These are phyloP conservation scores for Cisticola juncidis DNA, from an alignment of 2,113 vertebrate species.

Conservation along the genomic window DNA sequence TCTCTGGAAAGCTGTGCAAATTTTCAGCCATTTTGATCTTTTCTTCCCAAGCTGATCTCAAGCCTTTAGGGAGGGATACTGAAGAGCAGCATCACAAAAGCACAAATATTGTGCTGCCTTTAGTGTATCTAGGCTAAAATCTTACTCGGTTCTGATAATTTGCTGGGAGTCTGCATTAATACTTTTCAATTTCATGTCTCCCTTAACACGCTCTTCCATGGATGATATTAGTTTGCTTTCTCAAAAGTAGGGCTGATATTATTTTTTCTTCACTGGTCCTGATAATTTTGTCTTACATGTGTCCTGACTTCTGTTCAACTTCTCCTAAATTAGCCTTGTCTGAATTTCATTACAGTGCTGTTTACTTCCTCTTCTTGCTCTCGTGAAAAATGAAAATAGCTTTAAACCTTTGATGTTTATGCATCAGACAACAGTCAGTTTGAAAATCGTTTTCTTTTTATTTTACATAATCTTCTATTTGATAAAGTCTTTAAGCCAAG, in stretches of 20 bases:
- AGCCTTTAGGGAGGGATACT: neutral
- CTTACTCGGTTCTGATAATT: neutral
- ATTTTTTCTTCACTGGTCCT: neutral
- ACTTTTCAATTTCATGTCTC: neutral
- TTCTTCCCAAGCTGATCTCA: neutral
- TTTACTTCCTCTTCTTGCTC: slow-evolving; percentile 25
- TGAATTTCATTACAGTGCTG: slow-evolving; percentile 30
- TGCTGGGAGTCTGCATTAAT: neutral
- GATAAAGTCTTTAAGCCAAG: neutral
- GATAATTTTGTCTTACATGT: neutral
- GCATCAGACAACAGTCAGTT: neutral
- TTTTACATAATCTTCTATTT: neutral
- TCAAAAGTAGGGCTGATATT: neutral
- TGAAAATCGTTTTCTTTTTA: neutral
- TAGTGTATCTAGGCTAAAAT: neutral
- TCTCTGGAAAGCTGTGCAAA: neutral
- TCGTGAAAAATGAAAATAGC: slow-evolving; percentile 24
- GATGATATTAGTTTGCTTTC: neutral
- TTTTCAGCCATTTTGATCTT: neutral
- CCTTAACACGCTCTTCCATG: neutral
- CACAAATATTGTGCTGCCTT: neutral
- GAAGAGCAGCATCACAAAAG: neutral
- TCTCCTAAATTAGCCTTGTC: slow-evolving; percentile 27
- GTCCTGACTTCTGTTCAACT: slow-evolving; percentile 16
- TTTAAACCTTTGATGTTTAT: slow-evolving; percentile 45